These are phyloP conservation scores for Sminthurides bifidus DNA, from an alignment of 1,140 invertebrate genomes.

Conservation along the genomic window DNA sequence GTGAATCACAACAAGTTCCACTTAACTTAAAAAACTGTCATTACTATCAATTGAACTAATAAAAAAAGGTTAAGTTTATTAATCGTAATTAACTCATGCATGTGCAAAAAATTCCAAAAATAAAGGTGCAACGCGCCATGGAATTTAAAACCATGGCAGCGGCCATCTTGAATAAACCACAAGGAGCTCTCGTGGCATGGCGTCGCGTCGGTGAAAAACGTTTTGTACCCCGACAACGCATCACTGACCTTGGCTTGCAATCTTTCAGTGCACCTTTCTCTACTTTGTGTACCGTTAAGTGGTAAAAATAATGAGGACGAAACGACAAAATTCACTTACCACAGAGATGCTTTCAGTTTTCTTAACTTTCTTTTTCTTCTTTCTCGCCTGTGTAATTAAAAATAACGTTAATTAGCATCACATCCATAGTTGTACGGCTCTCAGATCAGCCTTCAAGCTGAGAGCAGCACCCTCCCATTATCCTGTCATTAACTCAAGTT, in stretches of 20 bases:
- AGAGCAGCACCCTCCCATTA: neutral
- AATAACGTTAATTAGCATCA: neutral
- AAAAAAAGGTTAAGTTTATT: too few relatives aligned
- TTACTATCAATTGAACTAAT: too few relatives aligned
- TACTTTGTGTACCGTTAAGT: neutral
- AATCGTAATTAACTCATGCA: too few relatives aligned
- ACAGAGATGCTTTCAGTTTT: constrained; percentile 52
- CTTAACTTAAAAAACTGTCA: too few relatives aligned
- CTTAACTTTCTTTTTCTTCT: constrained; percentile 45
- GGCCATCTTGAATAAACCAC: too few relatives aligned
- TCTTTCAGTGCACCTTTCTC: neutral
- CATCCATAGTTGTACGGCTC: neutral
- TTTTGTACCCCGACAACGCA: neutral
- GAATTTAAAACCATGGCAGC: neutral
- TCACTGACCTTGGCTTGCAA: neutral
- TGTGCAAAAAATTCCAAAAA: too few relatives aligned
- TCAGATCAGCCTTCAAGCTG: neutral
- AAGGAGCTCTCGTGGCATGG: too few relatives aligned
- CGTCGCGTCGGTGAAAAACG: neutral
- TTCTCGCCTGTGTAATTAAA: constrained; percentile 35
- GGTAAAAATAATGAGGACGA: neutral
- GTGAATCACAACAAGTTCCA: too few relatives aligned
- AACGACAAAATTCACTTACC: constrained; percentile 38
- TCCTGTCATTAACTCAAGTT: neutral
- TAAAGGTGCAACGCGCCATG: too few relatives aligned